Conservation (phyloP, 2,888 invertebrate genomes). For the Lacanobia wlatinum region DNA sequence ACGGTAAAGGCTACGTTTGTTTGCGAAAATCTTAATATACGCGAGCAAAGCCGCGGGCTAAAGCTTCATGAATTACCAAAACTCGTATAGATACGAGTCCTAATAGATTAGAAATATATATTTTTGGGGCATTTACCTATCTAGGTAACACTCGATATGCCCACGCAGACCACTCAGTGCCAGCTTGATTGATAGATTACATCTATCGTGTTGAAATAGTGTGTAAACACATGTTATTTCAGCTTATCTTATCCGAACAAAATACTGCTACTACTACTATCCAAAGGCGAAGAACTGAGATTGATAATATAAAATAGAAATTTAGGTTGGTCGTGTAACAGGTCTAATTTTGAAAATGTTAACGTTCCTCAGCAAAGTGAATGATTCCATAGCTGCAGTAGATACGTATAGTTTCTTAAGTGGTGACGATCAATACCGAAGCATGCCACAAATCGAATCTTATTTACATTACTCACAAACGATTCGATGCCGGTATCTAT, state of each 20-base stretch:
- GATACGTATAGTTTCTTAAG: background rate
- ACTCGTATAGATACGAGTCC: too few species aligned
- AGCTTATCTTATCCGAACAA: background rate
- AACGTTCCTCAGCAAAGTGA: background rate
- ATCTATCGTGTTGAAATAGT: background rate
- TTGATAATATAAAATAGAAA: background rate
- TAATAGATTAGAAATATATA: too few species aligned
- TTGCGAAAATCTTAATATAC: too few species aligned
- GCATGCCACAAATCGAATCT: background rate
- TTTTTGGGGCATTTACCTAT: too few species aligned
- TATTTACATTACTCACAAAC: conserved; percentile 7
- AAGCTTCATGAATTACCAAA: too few species aligned
- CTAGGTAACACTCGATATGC: too few species aligned
- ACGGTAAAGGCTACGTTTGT: too few species aligned
- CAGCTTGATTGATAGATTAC: background rate
- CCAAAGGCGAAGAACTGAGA: background rate
- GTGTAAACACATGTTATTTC: background rate
- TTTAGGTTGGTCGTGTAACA: background rate
- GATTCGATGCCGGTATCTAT: background rate
- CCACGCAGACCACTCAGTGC: background rate
- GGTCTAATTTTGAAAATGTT: background rate
- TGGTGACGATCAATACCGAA: background rate
- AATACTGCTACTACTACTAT: background rate
- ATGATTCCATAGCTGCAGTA: background rate
- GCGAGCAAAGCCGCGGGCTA: too few species aligned